Percentiles rank a stretch among this genome's conserved stretches.
Conservation (phyloP, 1,140 invertebrate species). For the Drosophila bocqueti region DNA sequence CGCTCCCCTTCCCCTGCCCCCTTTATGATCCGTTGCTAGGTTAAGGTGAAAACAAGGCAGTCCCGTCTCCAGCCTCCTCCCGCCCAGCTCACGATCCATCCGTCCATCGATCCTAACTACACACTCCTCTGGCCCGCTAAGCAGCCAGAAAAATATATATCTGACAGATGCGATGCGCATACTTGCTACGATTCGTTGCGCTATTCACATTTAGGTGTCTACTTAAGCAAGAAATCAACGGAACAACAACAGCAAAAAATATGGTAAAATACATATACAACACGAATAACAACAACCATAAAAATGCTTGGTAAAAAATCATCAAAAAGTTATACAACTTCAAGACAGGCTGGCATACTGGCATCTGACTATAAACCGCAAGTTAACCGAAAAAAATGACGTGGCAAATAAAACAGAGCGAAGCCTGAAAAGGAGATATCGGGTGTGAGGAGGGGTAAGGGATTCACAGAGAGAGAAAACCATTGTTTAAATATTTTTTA, state of each 20-base stretch:
- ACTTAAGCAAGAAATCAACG: conserved; percentile 73
- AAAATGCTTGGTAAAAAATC: conserved; percentile 49
- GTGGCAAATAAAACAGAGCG: conserved; percentile 81
- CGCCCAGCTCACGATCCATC: conserved; percentile 24
- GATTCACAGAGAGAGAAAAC: conserved; percentile 13
- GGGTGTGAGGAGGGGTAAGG: conserved; percentile 13
- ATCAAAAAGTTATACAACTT: conserved; percentile 80
- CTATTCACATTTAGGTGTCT: conserved; percentile 83
- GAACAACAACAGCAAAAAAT: conserved; percentile 27
- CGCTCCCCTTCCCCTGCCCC: conserved; percentile 20
- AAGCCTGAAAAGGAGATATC: conserved; percentile 42
- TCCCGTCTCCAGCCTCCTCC: conserved; percentile 21
- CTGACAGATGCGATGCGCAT: conserved; percentile 79
- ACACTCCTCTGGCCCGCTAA: conserved; percentile 68
- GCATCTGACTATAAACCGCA: conserved; percentile 61
- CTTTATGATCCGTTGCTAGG: conserved; percentile 45
- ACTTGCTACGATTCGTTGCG: conserved; percentile 79
- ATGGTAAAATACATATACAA: conserved; percentile 31
- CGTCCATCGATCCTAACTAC: conserved; percentile 77
- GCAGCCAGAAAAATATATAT: conserved; percentile 78
- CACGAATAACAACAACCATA: conserved; percentile 40
- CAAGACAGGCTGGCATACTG: conserved; percentile 46
- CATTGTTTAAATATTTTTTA: background rate
- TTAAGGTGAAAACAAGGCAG: conserved; percentile 78
- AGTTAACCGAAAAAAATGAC: conserved; percentile 71